These are phyloP conservation scores for Trachymyrmex septentrionalis DNA, from an alignment of 1,140 invertebrate species.

Conservation along the genomic window DNA sequence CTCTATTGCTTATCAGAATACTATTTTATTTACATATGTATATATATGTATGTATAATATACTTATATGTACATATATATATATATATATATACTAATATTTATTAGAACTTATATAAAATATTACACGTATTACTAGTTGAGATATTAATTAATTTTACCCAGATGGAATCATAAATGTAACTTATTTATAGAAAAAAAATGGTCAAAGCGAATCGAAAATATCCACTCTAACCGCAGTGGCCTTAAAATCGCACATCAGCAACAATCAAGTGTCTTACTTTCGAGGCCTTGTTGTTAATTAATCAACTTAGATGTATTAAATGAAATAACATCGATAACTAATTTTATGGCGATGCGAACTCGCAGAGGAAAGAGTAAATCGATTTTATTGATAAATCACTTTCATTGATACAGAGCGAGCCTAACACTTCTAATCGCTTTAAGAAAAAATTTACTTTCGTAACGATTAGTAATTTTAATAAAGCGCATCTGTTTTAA, in stretches of 20 bases:
- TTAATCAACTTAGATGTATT: constrained; percentile 39
- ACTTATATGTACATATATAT: not conserved
- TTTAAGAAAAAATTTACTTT: not conserved
- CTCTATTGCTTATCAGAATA: constrained; percentile 16
- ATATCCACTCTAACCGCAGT: constrained; percentile 61
- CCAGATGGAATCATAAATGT: constrained; percentile 16
- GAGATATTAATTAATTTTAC: constrained; percentile 23
- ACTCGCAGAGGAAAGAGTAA: constrained; percentile 43
- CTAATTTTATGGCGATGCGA: constrained; percentile 36
- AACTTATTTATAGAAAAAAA: constrained; percentile 22
- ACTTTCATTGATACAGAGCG: not conserved
- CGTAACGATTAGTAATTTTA: not conserved
- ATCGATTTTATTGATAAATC: constrained; percentile 1
- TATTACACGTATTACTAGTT: constrained; percentile 24
- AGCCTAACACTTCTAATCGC: not conserved
- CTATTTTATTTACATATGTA: constrained; percentile 26
- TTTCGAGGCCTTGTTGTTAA: constrained; percentile 70
- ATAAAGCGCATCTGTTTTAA: not conserved
- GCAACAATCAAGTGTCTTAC: constrained; percentile 74
- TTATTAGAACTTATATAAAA: constrained; percentile 27
- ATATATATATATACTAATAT: not conserved
- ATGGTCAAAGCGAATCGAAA: not conserved
- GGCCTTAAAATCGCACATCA: constrained; percentile 70
- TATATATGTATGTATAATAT: not conserved
- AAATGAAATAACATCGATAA: constrained; percentile 39